Conservation (phyloP, 1,140 invertebrate species). For the Pseudomyrmex pallidus region DNA sequence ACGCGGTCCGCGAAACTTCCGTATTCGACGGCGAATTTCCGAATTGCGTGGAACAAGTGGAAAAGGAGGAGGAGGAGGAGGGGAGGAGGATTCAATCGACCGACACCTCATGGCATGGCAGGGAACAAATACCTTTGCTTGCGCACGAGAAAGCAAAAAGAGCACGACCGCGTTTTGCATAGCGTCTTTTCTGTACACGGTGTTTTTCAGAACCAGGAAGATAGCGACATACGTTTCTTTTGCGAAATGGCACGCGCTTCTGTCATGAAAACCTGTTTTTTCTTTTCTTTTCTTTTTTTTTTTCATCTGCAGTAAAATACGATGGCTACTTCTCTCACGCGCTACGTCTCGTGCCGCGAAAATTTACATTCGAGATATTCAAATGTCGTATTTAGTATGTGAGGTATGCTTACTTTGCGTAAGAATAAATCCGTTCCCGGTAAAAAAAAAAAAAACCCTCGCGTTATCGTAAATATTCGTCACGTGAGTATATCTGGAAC, state of each 20-base stretch:
- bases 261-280: slow-evolving; percentile 8
- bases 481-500: neutral
- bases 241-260: neutral
- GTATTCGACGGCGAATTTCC: slow-evolving; percentile 23
- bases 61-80: too few species aligned
- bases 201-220: slow-evolving; percentile 23
- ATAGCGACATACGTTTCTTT: slow-evolving; percentile 33
- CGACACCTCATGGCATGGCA: slow-evolving; percentile 1
- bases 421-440: slow-evolving; percentile 24
- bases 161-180: slow-evolving; percentile 9
- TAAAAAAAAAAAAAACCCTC: neutral
- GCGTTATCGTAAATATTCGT: neutral
- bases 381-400: slow-evolving; percentile 22
- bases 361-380: slow-evolving; percentile 45
- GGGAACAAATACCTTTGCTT: slow-evolving; percentile 22
- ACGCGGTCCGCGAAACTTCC: slow-evolving; percentile 31
- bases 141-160: slow-evolving; percentile 8
- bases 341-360: neutral
- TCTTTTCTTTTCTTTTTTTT: neutral
- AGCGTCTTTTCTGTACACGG: slow-evolving; percentile 18
- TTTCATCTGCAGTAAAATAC: slow-evolving; percentile 32
- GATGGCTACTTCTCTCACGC: slow-evolving; percentile 3
- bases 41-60: slow-evolving; percentile 22
- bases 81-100: slow-evolving; percentile 33
- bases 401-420: slow-evolving; percentile 18